phyloP scores from a whole-genome alignment of 1,140 invertebrate species.

The Oedothorax gibbosus region DNA sequence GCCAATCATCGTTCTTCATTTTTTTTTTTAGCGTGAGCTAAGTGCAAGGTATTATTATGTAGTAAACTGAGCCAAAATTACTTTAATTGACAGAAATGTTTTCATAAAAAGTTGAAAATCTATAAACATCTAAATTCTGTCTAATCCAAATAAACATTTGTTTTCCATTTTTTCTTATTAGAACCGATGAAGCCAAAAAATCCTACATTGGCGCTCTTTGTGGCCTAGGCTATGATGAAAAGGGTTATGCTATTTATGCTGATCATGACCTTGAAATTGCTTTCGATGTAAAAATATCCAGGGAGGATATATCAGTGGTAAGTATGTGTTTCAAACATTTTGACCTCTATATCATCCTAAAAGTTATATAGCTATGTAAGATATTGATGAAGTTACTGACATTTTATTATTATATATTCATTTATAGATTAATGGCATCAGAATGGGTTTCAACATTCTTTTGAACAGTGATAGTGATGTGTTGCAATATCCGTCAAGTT shows the following conservation, averaged over 20 bases:
- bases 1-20: no score
- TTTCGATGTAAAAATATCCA: constrained; percentile 73
- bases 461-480: constrained; percentile 9
- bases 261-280: constrained; percentile 86
- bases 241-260: constrained; percentile 74
- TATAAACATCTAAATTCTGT: no score
- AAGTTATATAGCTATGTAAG: not conserved
- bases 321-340: not conserved
- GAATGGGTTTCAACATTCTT: constrained; percentile 48
- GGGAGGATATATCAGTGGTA: constrained; percentile 62
- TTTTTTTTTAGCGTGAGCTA: no score
- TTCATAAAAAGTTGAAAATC: no score
- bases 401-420: not conserved
- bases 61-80: no score
- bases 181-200: constrained; percentile 72
- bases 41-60: no score
- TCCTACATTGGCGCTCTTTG: constrained; percentile 82
- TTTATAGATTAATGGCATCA: constrained; percentile 43
- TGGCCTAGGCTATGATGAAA: constrained; percentile 79
- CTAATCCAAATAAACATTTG: not conserved
- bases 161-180: constrained; percentile 57
- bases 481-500: not conserved
- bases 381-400: not conserved
- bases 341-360: not conserved
- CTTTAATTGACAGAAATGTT: no score